phyloP scores from a whole-genome alignment of 1,140 invertebrate species.

The Macrobrachium nipponense region DNA sequence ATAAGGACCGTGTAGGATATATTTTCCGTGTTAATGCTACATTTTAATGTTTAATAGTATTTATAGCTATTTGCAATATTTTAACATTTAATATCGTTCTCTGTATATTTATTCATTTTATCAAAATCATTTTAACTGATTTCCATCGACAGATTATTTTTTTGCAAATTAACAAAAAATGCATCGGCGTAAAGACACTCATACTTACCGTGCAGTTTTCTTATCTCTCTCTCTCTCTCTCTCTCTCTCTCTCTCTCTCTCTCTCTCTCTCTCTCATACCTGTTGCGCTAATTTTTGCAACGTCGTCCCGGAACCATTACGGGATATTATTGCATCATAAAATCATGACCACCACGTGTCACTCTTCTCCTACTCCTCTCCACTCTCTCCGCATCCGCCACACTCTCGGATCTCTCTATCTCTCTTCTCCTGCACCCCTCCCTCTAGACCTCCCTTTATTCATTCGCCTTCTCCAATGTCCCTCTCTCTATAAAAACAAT shows the following conservation, averaged over 20 bases:
- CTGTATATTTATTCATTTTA: too few relatives aligned
- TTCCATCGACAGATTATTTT: too few relatives aligned
- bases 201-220: background rate
- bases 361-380: conserved; percentile 21
- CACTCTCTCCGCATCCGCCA: too few relatives aligned
- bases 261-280: conserved; percentile 16
- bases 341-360: conserved; percentile 53
- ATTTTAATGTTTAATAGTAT: too few relatives aligned
- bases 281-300: conserved; percentile 61
- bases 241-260: conserved; percentile 39
- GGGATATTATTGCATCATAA: conserved; percentile 60
- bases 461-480: background rate
- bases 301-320: conserved; percentile 40
- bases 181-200: too few relatives aligned
- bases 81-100: too few relatives aligned
- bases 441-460: background rate
- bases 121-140: too few relatives aligned
- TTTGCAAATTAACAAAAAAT: too few relatives aligned
- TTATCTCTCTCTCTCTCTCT: conserved; percentile 38
- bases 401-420: background rate
- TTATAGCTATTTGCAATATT: too few relatives aligned
- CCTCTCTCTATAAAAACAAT: background rate
- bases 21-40: too few relatives aligned
- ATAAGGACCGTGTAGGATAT: too few relatives aligned
- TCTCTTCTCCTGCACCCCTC: background rate